These are phyloP conservation scores for Muscicapa adusta DNA, from an alignment of 2,113 vertebrate genomes.

Conservation along the genomic window DNA sequence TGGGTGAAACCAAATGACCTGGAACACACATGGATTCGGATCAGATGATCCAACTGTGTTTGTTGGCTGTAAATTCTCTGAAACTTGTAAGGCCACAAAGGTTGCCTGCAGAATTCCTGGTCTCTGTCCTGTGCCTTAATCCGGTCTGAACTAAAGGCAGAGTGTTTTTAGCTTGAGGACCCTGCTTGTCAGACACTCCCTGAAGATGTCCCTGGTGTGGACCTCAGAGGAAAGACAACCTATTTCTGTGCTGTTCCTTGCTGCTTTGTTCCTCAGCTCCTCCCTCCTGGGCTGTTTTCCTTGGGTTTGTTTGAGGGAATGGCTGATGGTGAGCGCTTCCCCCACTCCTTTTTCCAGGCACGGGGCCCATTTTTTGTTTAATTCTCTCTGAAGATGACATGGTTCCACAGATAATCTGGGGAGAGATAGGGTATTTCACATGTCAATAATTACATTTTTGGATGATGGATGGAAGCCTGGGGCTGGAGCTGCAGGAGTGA, in stretches of 20 bases:
- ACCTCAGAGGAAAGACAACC: background rate
- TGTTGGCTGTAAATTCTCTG: background rate
- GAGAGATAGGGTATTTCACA: background rate
- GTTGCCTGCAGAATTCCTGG: background rate
- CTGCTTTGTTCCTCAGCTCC: slow-evolving; percentile 27
- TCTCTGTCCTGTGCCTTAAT: background rate
- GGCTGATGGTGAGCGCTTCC: background rate
- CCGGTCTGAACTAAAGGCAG: background rate
- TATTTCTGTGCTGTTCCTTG: background rate
- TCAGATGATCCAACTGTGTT: background rate
- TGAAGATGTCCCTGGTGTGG: background rate
- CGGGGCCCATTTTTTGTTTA: background rate
- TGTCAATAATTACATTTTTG: background rate
- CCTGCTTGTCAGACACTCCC: background rate
- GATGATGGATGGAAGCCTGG: background rate
- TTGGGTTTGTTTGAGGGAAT: background rate
- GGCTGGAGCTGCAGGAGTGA: background rate
- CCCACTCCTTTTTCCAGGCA: background rate
- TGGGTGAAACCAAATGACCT: background rate
- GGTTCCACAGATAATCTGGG: background rate
- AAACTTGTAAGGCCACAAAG: background rate
- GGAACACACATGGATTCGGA: background rate
- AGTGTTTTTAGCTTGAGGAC: background rate
- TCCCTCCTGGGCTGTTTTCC: background rate
- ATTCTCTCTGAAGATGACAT: background rate